phyloP scores from a whole-genome alignment of 2,113 vertebrate species.

The Crotalus tigris region DNA sequence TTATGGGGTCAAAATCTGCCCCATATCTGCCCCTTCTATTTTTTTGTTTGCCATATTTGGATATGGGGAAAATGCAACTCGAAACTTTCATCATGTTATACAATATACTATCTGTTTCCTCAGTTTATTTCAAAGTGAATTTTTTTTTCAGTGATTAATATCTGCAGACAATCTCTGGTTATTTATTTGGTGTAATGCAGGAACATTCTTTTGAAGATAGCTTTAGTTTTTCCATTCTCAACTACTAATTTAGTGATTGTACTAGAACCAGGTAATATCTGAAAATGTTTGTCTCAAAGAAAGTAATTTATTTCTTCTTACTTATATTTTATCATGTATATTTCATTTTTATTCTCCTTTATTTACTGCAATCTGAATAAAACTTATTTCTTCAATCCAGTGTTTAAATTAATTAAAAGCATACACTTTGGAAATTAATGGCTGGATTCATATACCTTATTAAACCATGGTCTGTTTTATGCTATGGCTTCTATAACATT shows the following conservation, averaged over 20 bases:
- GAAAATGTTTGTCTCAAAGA: conserved; percentile 21
- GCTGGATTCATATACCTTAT: not conserved
- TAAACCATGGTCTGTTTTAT: not conserved
- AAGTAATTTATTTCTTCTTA: conserved; percentile 19
- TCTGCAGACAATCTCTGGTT: not conserved
- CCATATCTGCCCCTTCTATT: not conserved
- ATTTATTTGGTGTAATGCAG: conserved; percentile 16
- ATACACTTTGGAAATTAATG: not conserved
- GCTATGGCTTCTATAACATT: not conserved
- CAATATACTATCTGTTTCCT: not conserved
- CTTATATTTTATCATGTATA: conserved; percentile 18
- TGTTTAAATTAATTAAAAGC: conserved; percentile 39
- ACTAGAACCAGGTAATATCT: conserved; percentile 26
- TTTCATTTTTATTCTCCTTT: conserved; percentile 1
- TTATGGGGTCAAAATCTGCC: not conserved
- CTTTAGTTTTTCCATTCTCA: not conserved
- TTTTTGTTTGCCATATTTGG: not conserved
- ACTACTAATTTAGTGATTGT: not conserved
- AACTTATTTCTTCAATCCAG: conserved; percentile 38
- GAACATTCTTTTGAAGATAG: not conserved
- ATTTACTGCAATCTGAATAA: conserved; percentile 44
- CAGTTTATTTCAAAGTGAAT: not conserved
- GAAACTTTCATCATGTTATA: not conserved
- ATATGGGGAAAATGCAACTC: not conserved
- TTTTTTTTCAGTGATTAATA: not conserved